Conservation (phyloP, 2,113 vertebrate species). For the Dasyprocta punctata region DNA sequence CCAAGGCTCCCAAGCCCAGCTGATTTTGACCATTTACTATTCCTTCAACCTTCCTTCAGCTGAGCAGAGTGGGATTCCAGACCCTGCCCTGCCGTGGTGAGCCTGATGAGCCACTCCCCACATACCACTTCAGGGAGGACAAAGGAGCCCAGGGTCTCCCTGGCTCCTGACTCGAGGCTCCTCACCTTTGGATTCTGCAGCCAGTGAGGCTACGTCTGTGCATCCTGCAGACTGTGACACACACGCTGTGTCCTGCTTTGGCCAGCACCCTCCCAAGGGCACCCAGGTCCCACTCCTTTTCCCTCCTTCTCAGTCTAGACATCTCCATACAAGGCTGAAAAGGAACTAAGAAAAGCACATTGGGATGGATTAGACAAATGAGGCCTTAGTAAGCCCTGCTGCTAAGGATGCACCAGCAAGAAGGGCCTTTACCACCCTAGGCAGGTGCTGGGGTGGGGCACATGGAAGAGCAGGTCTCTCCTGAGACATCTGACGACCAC, state of each 20-base stretch:
- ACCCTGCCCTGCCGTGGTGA: rapidly evolving
- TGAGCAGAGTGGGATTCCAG: too few relatives aligned
- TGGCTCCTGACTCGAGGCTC: rapidly evolving
- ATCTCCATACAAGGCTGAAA: rapidly evolving
- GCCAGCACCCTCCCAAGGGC: too few relatives aligned
- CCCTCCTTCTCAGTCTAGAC: not conserved
- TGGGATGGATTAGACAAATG: not conserved
- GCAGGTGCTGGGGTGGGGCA: not conserved
- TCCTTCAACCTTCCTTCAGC: not conserved
- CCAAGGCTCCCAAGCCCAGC: not conserved
- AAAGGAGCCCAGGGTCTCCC: too few relatives aligned
- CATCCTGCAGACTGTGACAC: rapidly evolving
- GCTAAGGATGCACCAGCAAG: not conserved
- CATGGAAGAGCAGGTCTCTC: not conserved
- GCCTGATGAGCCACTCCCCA: too few relatives aligned
- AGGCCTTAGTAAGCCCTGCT: not conserved
- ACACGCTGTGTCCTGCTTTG: rapidly evolving
- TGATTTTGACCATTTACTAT: rapidly evolving
- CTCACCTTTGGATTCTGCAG: too few relatives aligned
- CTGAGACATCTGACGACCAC: rapidly evolving
- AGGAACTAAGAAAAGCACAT: too few relatives aligned
- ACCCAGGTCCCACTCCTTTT: rapidly evolving
- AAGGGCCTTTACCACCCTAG: not conserved
- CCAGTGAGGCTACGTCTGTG: not conserved
- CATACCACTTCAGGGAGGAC: rapidly evolving